These are phyloP conservation scores for Alviniconcha marisindica DNA, from an alignment of 1,140 invertebrate genomes.

Conservation along the genomic window DNA sequence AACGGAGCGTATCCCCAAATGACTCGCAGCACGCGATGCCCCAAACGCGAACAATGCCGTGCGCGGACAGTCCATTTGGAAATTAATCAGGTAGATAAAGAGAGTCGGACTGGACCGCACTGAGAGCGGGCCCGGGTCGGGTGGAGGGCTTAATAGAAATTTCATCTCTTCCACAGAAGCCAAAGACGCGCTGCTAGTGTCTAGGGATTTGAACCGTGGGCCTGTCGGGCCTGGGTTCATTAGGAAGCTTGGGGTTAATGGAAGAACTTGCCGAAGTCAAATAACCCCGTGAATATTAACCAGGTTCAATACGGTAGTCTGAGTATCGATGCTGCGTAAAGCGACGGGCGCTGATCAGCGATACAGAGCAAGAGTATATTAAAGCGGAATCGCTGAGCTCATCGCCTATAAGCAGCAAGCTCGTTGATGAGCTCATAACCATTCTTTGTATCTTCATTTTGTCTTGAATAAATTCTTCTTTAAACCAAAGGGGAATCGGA, in stretches of 20 bases:
- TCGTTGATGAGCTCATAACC: too few species aligned
- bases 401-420: too few species aligned
- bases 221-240: neutral
- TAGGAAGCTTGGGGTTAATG: neutral
- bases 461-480: too few species aligned
- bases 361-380: too few species aligned
- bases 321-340: too few species aligned
- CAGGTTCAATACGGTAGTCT: too few species aligned
- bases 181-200: neutral
- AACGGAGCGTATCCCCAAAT: slow-evolving; percentile 31
- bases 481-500: too few species aligned
- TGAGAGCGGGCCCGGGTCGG: neutral
- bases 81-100: slow-evolving; percentile 41
- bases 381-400: too few species aligned
- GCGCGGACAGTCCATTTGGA: slow-evolving; percentile 31
- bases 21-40: slow-evolving; percentile 24
- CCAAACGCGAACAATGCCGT: slow-evolving; percentile 15
- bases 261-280: neutral
- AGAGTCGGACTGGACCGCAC: too few species aligned
- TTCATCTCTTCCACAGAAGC: neutral
- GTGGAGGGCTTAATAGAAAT: neutral
- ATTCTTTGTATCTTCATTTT: too few species aligned
- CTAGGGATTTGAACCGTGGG: neutral
- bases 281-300: neutral
- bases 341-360: too few species aligned